Conservation (phyloP, 2,113 vertebrate genomes). For the Amblyornis subalaris region DNA sequence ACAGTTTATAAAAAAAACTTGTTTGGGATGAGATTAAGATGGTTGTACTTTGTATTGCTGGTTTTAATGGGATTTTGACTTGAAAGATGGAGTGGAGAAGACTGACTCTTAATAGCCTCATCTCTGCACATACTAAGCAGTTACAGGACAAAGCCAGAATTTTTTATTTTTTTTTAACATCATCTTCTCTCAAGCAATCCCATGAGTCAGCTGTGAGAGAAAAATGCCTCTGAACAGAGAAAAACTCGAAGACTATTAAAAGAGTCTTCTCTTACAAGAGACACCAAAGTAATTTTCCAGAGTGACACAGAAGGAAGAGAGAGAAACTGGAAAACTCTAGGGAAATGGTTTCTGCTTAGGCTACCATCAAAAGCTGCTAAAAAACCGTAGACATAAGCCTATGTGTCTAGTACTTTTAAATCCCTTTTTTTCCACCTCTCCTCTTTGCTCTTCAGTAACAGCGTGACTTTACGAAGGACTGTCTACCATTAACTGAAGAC, state of each 20-base stretch:
- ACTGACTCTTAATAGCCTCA: not conserved
- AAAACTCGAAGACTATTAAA: not conserved
- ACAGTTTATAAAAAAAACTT: not conserved
- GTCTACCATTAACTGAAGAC: not conserved
- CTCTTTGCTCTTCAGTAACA: not conserved
- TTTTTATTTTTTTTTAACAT: not conserved
- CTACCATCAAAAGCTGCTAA: slow-evolving; percentile 13
- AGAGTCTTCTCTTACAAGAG: not conserved
- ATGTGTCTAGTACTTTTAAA: not conserved
- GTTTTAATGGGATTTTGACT: not conserved
- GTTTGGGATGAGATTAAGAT: not conserved
- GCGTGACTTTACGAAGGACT: not conserved
- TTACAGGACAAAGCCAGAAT: not conserved
- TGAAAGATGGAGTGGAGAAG: not conserved
- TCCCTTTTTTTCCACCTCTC: not conserved
- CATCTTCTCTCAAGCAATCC: not conserved
- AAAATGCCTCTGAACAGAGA: slow-evolving; percentile 18
- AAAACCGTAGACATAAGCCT: not conserved
- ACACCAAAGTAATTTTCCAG: slow-evolving; percentile 19
- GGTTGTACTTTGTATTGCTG: not conserved
- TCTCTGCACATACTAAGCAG: not conserved
- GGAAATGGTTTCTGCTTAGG: not conserved
- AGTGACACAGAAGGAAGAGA: not conserved
- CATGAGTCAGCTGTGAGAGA: not conserved
- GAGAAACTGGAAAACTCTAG: not conserved